Base-by-base conservation (phyloP, 2,888 invertebrate genomes). In the Leptinotarsa rubiginosa region DNA sequence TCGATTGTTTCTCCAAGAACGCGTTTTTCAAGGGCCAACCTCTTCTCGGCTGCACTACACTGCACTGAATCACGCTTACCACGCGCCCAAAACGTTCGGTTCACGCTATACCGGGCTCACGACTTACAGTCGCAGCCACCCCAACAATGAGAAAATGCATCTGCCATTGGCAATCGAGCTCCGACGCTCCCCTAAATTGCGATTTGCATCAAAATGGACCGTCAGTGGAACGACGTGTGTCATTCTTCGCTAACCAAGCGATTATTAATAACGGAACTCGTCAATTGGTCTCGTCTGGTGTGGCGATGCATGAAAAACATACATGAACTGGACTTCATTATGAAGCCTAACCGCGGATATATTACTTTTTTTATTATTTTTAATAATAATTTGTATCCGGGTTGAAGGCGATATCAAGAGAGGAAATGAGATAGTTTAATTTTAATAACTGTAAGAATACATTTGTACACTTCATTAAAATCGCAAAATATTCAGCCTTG, bases 151-250 rank as follows among this genome's bases (percentile, higher is more conserved):
- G 81, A 81, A 81, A 83, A 78, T 83, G 83, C 83, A 83, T 83
- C 83, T 83, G 83, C 79, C 81, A 74, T 75, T 77, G 79, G 74
- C 77, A 77, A 76, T 73, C 78, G 75, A 69, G 74, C 78, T 73
- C 59, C 70, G 76, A 75, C 74, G 76, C 78, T 81, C 83, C 83
- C 82, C 84, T 82, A 83, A 82, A 81, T 81, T 75, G 75, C 76
- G 80, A 84, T 85, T 85, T 84, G 84, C 85, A 85, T 84, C 83
- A 82, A 82, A 85, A 85, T 85, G 83, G 83, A 69, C 52, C 67
- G 54, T 22, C 70, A n/a, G 66, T 52, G 65, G 69, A 64, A 64
- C 71, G 65, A 31, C 65, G 70, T 72, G 70, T 69, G 74, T 71
- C 69, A 69, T 56, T 70, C 70, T 47, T 62, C 18, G 67, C 50